Percentiles rank a stretch among this genome's conserved stretches.
Evolutionary conservation across 2,113 vertebrate species (phyloP).

Genomic region (Caracal caracal): DNA sequence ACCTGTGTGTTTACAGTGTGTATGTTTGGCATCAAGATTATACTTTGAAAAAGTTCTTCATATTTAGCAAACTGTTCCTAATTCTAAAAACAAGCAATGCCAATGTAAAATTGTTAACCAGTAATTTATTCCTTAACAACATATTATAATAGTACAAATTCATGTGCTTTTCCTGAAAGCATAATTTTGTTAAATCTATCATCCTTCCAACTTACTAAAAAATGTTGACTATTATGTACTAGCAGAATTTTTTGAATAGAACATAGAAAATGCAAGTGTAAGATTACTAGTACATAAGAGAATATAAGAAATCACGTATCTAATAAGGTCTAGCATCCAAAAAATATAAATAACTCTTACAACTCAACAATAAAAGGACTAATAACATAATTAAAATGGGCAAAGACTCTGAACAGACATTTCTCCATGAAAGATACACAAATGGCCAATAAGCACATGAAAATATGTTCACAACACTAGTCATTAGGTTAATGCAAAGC

Average conservation of each 20-base stretch:
- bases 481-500: slow-evolving; percentile 12
- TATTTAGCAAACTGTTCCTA: neutral
- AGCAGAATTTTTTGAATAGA: neutral
- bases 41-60: slow-evolving; percentile 2
- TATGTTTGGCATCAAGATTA: neutral
- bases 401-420: neutral
- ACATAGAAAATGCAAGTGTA: slow-evolving; percentile 29
- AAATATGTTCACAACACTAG: neutral
- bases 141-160: neutral
- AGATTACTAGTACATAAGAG: slow-evolving; percentile 10
- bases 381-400: neutral
- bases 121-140: slow-evolving; percentile 23
- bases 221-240: neutral
- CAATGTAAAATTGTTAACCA: neutral
- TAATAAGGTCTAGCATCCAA: neutral
- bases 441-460: neutral
- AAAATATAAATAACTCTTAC: neutral
- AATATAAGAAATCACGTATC: neutral
- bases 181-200: slow-evolving; percentile 6
- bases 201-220: neutral
- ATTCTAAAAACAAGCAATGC: neutral
- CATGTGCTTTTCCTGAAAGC: neutral
- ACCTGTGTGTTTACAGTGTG: neutral
- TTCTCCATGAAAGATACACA: neutral
- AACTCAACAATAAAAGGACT: slow-evolving; percentile 29